A percentile compares a stretch with the other conserved stretches of the same genome.
These are phyloP conservation scores for Agonopterix alstromeriana DNA, from an alignment of 2,888 invertebrate genomes.

Conservation along the genomic window DNA sequence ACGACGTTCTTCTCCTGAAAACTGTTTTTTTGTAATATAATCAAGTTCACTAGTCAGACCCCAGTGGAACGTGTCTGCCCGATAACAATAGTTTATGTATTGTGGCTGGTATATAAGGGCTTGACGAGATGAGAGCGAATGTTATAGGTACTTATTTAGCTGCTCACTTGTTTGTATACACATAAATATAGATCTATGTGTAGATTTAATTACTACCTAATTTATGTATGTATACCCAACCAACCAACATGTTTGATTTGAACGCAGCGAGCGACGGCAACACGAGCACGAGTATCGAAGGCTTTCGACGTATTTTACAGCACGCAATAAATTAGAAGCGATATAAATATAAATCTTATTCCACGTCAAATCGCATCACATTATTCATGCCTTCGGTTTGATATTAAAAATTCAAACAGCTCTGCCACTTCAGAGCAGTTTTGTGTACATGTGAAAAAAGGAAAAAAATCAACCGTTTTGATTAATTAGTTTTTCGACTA, in stretches of 20 bases:
- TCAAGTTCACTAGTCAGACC: too few relatives aligned
- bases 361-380: conserved; percentile 64
- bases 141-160: too few relatives aligned
- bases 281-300: conserved; percentile 29
- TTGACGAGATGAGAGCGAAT: too few relatives aligned
- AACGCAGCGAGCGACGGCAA: conserved; percentile 1
- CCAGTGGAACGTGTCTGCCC: too few relatives aligned
- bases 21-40: too few relatives aligned
- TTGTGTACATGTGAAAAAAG: neutral
- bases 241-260: neutral
- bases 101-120: too few relatives aligned
- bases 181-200: neutral
- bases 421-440: conserved; percentile 29
- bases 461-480: neutral
- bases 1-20: too few relatives aligned
- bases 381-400: conserved; percentile 52
- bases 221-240: too few relatives aligned
- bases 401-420: conserved; percentile 39
- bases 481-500: neutral
- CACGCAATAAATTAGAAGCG: conserved; percentile 59
- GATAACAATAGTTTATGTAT: too few relatives aligned
- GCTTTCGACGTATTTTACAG: conserved; percentile 62
- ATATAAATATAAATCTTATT: conserved; percentile 68
- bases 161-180: neutral
- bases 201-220: neutral